A percentile compares a stretch with the other conserved stretches of the same genome.
These are phyloP conservation scores for Halcyon leucocephala DNA, from an alignment of 2,797 vertebrate species.

Conservation along the genomic window DNA sequence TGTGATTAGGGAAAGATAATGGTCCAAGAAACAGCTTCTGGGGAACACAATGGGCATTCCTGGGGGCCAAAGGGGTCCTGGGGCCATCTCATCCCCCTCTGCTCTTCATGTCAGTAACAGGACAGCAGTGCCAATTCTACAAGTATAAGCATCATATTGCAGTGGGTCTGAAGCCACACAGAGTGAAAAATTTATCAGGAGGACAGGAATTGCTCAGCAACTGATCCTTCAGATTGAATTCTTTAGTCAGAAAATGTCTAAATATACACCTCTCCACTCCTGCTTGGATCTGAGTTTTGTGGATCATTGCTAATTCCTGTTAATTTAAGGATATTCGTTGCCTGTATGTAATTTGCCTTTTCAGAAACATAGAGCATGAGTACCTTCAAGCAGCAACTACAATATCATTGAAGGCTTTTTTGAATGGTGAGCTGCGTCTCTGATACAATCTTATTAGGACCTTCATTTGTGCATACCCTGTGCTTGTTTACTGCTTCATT, in stretches of 20 bases:
- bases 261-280: not conserved
- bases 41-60: not conserved
- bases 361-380: not conserved
- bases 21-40: not conserved
- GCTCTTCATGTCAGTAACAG: not conserved
- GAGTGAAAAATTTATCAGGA: not conserved
- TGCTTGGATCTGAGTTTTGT: not conserved
- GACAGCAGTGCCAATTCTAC: not conserved
- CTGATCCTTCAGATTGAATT: not conserved
- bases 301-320: not conserved
- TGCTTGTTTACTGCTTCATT: not conserved
- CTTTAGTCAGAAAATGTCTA: not conserved
- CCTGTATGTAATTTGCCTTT: not conserved
- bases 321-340: not conserved
- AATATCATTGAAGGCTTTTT: not conserved
- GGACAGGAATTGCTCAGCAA: not conserved
- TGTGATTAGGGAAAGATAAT: not conserved
- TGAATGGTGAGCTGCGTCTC: not conserved
- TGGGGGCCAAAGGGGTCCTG: not conserved
- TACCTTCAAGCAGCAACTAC: not conserved
- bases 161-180: rapidly evolving
- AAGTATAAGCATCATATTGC: not conserved
- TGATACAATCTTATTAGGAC: not conserved
- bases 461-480: not conserved
- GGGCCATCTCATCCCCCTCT: not conserved